phyloP scores from a whole-genome alignment of 2,113 vertebrate species.

The Mesitornis unicolor region DNA sequence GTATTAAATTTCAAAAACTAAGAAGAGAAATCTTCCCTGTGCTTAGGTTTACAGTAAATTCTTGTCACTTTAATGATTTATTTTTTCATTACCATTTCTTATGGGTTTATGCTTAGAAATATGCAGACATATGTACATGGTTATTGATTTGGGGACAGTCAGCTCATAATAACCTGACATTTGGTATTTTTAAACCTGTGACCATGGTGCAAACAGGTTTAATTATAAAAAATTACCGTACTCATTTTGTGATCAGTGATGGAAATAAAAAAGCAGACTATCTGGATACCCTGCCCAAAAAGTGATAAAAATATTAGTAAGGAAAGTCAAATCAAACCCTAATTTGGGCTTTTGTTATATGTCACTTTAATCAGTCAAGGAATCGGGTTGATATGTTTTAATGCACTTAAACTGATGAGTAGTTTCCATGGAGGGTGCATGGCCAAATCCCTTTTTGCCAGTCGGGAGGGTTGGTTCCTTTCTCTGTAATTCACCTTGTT shows the following conservation, averaged over 20 bases:
- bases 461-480: background rate
- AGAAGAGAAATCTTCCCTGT: background rate
- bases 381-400: background rate
- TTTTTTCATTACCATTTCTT: background rate
- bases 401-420: background rate
- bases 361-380: background rate
- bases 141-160: background rate
- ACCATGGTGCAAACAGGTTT: background rate
- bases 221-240: background rate
- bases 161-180: background rate
- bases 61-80: background rate
- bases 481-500: background rate
- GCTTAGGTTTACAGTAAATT: background rate
- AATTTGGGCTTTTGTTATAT: background rate
- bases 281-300: background rate
- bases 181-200: background rate
- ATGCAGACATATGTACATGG: background rate
- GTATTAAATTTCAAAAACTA: background rate
- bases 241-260: background rate
- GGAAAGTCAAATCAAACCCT: background rate
- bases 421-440: background rate
- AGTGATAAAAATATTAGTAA: background rate
- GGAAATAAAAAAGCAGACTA: background rate
- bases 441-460: background rate
- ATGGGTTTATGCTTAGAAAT: background rate